Evolutionary conservation across 1,140 invertebrate genomes (phyloP).

Genomic region (Probaryconus sp.): DNA sequence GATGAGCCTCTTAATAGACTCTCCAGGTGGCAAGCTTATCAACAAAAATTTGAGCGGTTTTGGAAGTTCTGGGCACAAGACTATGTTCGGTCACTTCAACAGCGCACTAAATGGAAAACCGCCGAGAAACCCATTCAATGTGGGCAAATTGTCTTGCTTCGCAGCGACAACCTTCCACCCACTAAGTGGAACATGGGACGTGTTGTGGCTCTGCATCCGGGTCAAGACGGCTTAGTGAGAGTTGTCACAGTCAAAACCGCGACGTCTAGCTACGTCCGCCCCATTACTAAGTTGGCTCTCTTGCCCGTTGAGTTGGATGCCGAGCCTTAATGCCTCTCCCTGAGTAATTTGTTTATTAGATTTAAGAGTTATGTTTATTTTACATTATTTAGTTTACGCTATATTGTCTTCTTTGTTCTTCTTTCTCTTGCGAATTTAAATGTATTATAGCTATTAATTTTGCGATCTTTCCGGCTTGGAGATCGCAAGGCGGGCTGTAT

Average conservation of each 20-base stretch:
- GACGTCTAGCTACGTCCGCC: neutral
- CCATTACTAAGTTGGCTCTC: neutral
- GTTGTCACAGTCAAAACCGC: neutral
- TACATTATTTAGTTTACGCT: no score
- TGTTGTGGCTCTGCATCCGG: neutral
- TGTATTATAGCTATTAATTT: no score
- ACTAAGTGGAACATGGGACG: slow-evolving; percentile 1
- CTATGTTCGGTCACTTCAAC: slow-evolving; percentile 3
- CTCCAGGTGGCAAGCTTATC: neutral
- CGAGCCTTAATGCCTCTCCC: no score
- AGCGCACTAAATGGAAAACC: slow-evolving; percentile 4
- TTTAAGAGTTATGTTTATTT: no score
- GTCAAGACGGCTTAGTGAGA: neutral
- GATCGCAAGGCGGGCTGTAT: no score
- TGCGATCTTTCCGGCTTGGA: no score
- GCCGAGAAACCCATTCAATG: neutral
- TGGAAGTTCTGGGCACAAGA: neutral
- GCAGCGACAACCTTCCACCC: neutral
- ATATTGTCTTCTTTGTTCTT: no score
- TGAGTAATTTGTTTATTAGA: no score
- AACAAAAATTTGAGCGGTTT: neutral
- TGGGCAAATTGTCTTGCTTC: neutral
- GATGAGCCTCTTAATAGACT: neutral
- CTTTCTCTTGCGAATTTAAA: no score
- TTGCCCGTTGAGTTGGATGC: no score